phyloP scores from a whole-genome alignment of 2,888 invertebrate genomes.

The Luperina nickerlii region DNA sequence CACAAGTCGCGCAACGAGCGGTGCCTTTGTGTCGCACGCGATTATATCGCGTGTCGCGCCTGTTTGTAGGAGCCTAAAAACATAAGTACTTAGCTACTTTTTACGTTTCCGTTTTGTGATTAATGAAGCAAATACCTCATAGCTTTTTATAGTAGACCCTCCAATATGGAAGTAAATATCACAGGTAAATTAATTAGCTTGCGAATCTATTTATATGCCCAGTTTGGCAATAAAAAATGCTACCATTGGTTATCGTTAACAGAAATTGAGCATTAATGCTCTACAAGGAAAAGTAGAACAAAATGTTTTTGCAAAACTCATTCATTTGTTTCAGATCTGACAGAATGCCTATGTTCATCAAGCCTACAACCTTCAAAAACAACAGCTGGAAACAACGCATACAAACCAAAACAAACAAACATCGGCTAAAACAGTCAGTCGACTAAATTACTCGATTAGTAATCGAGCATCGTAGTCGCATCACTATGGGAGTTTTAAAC shows the following conservation, averaged over 20 bases:
- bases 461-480: constrained; percentile 59
- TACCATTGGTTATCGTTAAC: background rate
- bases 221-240: background rate
- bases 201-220: background rate
- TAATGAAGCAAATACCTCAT: background rate
- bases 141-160: background rate
- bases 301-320: background rate
- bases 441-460: constrained; percentile 59
- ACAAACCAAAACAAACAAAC: constrained; percentile 46
- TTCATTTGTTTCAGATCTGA: constrained; percentile 4
- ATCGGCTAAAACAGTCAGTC: constrained; percentile 52
- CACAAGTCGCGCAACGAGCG: too few relatives aligned
- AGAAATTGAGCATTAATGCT: background rate
- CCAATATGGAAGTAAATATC: background rate
- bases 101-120: background rate
- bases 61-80: background rate
- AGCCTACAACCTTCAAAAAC: constrained; percentile 16
- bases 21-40: too few relatives aligned
- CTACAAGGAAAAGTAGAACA: background rate
- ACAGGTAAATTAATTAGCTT: background rate
- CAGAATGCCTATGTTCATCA: background rate
- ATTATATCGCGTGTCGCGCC: too few relatives aligned
- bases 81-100: background rate
- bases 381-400: constrained; percentile 37
- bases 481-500: constrained; percentile 64